Evolutionary conservation across 1,140 invertebrate genomes (phyloP).

Genomic region (Battus philenor): DNA sequence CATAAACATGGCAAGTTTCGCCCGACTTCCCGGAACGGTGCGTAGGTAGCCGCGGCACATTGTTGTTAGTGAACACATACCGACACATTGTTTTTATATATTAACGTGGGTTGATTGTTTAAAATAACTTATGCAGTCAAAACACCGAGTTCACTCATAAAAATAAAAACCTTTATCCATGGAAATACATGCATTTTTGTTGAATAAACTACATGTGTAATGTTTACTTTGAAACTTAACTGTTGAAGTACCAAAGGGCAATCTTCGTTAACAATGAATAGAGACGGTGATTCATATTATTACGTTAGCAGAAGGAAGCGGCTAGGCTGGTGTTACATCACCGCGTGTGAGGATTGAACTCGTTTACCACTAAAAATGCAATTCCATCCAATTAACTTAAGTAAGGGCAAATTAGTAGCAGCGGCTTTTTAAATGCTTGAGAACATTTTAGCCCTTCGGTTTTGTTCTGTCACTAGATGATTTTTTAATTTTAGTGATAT

Average conservation of each 20-base stretch:
- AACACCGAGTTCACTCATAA: not conserved
- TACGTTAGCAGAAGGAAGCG: conserved; percentile 15
- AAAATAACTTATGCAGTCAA: not conserved
- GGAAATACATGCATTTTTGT: too few species aligned
- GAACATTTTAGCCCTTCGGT: not conserved
- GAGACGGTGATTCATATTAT: conserved; percentile 10
- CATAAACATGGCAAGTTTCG: conserved; percentile 61
- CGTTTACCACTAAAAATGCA: conserved; percentile 17
- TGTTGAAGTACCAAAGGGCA: not conserved
- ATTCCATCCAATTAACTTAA: conserved; percentile 16
- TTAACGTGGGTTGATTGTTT: conserved; percentile 7
- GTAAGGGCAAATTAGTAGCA: conserved; percentile 12
- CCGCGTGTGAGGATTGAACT: conserved; percentile 6
- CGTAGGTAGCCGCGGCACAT: conserved; percentile 57
- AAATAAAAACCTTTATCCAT: too few species aligned
- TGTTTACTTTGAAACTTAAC: not conserved
- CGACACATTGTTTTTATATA: conserved; percentile 16
- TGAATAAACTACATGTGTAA: too few species aligned
- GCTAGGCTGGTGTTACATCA: conserved; percentile 12
- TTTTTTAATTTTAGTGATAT: too few species aligned
- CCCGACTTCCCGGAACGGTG: conserved; percentile 62
- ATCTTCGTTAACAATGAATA: not conserved
- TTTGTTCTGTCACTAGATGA: not conserved
- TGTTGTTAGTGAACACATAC: too few species aligned
- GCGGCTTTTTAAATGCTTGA: not conserved